Base-by-base conservation (phyloP, 2,113 vertebrate genomes). In the Chlorodrepanis virens region DNA sequence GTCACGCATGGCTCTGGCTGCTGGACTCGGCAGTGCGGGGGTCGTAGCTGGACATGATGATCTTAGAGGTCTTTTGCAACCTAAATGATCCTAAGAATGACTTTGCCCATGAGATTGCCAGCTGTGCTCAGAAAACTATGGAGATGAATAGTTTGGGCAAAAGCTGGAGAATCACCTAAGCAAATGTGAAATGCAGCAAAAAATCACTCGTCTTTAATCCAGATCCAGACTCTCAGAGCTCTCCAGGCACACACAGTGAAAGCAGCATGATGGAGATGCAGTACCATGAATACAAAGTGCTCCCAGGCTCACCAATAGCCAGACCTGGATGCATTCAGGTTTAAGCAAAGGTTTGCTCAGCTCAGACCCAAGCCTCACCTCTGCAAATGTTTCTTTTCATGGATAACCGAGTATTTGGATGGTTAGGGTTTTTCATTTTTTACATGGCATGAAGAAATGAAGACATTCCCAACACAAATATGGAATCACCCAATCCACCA, bases 21-120 rank as follows among this genome's bases (percentile, higher is more conserved):
- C 11, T 10, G 57, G 24, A 31, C n/a, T 22, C 18, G 4, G 27
- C 35, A 5, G 23, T 15, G 47, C 5, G 0, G 20, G 25, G 37
- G 3, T 17, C 27, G 33, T 1, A 22, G 31, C 0, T 59, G 39
- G 40, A 15, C 20, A 9, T 1, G 6, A 31, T 3, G 5, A 21
- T 49, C 31, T 63, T 11, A 19, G 21, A 42, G 8, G 14, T 24
- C 31, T 56, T 68, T 37, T 37, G 47, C 18, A 56, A 24, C 8
- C 21, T 22, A 22, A 75, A 68, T 14, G n/a, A 35, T 35, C 12
- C 29, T 53, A 54, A 54, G 24, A 23, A 10, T 53, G 7, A 25
- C 35, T 75, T 45, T 29, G 25, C 39, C n/a, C 12, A 6, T 37
- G 70, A 59, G 33, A 28, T 12, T 50, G 23, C 7, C 4, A 31